Percentiles rank a stretch among this genome's conserved stretches.
These are phyloP conservation scores for Drosophila flavopinicola DNA, from an alignment of 2,888 invertebrate genomes.

Conservation along the genomic window DNA sequence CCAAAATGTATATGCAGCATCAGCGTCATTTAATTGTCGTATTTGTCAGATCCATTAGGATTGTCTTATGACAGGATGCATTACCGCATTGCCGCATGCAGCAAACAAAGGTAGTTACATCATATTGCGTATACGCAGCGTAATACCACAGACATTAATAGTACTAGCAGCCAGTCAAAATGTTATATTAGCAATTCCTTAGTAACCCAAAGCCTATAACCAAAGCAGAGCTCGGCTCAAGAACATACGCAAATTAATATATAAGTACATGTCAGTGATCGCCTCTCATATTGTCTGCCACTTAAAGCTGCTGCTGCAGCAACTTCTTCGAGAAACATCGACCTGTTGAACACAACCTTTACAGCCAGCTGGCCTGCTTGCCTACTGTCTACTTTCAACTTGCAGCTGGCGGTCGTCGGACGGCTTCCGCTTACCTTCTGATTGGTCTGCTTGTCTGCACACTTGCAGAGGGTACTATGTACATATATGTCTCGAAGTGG, in stretches of 20 bases:
- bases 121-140: conserved; percentile 28
- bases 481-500: neutral
- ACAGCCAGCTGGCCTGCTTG: neutral
- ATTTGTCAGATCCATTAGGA: conserved; percentile 27
- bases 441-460: neutral
- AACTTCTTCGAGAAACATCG: neutral
- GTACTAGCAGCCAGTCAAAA: neutral
- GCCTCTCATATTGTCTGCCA: no score
- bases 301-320: neutral
- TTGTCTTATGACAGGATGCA: conserved; percentile 28
- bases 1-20: conserved; percentile 17
- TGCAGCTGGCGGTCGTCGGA: neutral
- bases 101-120: conserved; percentile 1
- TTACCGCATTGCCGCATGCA: conserved; percentile 17
- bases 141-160: neutral
- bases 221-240: no score
- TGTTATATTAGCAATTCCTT: conserved; percentile 12
- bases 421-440: no score
- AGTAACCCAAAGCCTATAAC: neutral
- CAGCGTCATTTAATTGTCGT: conserved; percentile 14
- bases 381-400: neutral
- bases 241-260: no score
- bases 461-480: neutral
- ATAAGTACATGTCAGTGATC: no score
- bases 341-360: neutral